Evolutionary conservation across 1,140 invertebrate species (phyloP).

Genomic region (Laupala kohalensis): DNA sequence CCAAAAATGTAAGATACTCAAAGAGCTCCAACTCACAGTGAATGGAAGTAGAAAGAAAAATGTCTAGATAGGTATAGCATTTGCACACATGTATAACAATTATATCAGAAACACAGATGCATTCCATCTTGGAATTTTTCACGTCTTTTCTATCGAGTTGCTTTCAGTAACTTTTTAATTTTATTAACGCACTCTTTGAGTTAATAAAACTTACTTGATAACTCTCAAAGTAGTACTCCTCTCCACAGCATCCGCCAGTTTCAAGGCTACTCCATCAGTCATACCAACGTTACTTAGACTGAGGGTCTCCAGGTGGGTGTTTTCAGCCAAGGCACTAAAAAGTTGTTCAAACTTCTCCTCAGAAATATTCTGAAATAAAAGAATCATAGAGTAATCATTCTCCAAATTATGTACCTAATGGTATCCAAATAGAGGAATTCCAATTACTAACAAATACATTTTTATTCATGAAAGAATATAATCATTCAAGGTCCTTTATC

Average conservation of each 20-base stretch:
- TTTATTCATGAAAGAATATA: too few species aligned
- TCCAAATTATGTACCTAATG: too few species aligned
- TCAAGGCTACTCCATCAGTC: slow-evolving; percentile 71
- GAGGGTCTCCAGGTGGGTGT: slow-evolving; percentile 82
- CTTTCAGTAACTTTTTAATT: neutral
- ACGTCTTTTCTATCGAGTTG: neutral
- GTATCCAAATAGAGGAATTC: too few species aligned
- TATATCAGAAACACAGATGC: too few species aligned
- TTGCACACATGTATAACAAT: too few species aligned
- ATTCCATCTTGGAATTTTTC: neutral
- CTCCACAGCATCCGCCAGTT: slow-evolving; percentile 71
- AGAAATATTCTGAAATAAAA: slow-evolving; percentile 75
- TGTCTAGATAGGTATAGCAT: too few species aligned
- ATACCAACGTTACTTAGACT: slow-evolving; percentile 88
- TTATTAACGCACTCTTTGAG: neutral
- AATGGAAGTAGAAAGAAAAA: too few species aligned
- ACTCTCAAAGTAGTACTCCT: slow-evolving; percentile 77
- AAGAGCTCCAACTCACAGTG: too few species aligned
- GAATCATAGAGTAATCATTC: too few species aligned
- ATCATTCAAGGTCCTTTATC: too few species aligned
- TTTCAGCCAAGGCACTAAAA: slow-evolving; percentile 75
- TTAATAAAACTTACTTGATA: slow-evolving; percentile 49
- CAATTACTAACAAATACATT: too few species aligned
- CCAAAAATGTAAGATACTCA: too few species aligned
- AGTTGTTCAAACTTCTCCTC: slow-evolving; percentile 86